Base-by-base conservation (phyloP, 2,797 vertebrate genomes). In the Gila robusta region DNA sequence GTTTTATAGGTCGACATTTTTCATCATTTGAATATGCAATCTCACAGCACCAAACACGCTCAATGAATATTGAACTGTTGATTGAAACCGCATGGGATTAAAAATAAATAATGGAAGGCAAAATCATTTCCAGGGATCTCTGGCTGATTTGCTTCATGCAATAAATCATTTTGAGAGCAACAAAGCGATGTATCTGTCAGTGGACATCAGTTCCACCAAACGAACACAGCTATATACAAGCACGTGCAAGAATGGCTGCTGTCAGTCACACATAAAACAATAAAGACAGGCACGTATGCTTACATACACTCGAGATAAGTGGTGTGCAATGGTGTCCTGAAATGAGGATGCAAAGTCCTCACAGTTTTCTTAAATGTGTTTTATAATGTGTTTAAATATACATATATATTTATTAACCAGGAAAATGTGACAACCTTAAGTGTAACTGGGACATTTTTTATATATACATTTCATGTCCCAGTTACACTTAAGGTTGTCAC, bases 191-290 rank as follows among this genome's bases (percentile, higher is more conserved):
- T 82, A 81, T 72, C 84, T 86, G 84, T 88, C 82, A 82, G 82
- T 59, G 28, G 44, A 76, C 56, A 80, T 81, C 77, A 87, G 67
- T 80, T 79, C 77, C 70, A 87, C 32, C 28, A 86, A 70, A 67
- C 12, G 17, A 56, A 73, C 54, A 78, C 47, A 47, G n/a, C 44
- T 70, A 54, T 81, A 76, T 19, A 79, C 84, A 85, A 89, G 87
- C 78, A 92, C 90, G 90, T 92, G 67, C 77, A 85, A 70, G 86
- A 74, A 72, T 72, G 77, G 56, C 70, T 64, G 78, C 70, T 81
- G 71, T 81, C 84, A 72, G 67, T 86, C 84, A 76, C 41, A 71
- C 26, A 77, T 52, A 66, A 66, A 83, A 66, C 26, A 76, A 76
- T 26, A 67, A 23, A 52, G 41, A 49, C 59, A 37, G 11, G 23